Evolutionary conservation across 2,113 vertebrate genomes (phyloP).

Genomic region (Synodontis membranacea): DNA sequence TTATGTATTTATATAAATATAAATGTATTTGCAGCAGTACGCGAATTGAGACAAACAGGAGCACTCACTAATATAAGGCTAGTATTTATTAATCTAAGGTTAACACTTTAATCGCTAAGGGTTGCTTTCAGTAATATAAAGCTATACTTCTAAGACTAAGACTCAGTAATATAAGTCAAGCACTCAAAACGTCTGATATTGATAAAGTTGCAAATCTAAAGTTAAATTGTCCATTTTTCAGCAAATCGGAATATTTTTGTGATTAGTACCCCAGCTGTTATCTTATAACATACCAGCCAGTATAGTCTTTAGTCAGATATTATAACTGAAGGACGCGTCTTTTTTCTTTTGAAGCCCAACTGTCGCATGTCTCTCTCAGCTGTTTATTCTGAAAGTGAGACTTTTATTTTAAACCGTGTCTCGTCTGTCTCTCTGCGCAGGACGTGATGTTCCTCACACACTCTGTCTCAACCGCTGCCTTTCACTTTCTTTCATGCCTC

Average conservation of each 20-base stretch:
- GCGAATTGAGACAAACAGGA: too few relatives aligned
- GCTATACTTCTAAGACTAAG: not conserved
- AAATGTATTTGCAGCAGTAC: too few relatives aligned
- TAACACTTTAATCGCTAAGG: not conserved
- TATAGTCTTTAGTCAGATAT: conserved; percentile 22
- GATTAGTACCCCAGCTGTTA: not conserved
- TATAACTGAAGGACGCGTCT: not conserved
- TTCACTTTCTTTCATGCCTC: conserved; percentile 30
- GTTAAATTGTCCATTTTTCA: not conserved
- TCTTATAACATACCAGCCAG: not conserved
- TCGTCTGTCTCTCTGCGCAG: not conserved
- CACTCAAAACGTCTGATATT: not conserved
- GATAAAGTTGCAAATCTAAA: not conserved
- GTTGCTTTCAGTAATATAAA: not conserved
- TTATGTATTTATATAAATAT: too few relatives aligned
- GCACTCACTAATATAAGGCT: not conserved
- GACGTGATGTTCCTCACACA: conserved; percentile 16
- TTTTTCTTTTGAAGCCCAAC: conserved; percentile 1
- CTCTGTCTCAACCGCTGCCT: not conserved
- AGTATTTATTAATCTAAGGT: not conserved
- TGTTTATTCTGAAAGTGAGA: conserved; percentile 33
- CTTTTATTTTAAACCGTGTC: conserved; percentile 20
- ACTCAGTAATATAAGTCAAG: not conserved
- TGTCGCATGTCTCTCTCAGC: not conserved
- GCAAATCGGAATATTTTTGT: not conserved